Base-by-base conservation (phyloP, 2,797 vertebrate genomes). In the Macropodus opercularis region DNA sequence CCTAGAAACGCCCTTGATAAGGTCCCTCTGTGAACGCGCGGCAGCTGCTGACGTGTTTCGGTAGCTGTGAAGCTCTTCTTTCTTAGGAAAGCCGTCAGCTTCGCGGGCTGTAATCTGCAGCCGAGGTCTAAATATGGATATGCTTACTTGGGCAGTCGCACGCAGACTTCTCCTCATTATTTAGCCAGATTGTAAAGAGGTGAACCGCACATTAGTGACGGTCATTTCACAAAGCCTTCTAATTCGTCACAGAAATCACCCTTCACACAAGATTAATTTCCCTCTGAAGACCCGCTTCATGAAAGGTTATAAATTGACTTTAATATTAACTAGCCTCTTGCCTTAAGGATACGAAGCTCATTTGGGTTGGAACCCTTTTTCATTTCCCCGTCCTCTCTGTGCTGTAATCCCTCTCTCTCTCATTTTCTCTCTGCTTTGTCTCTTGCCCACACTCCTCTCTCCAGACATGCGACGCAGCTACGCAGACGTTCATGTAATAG, bases 261-360 rank as follows among this genome's bases (percentile, higher is more conserved):
- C 63, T 82, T 91, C 87, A 87, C 85, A 81, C 72, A 83, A 88
- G 86, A 91, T 91, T 86, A 83, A 91, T 91, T 86, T 70, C 64
- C 72, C 70, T 69, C 67, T 70, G 78, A 83, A 79, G 69, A 67
- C 69, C 69, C 49, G 44, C 53, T 55, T 85, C 82, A 70, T 85
- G 80, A 88, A 89, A 90, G 86, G 79, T 84, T 89, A 79, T 82
- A 87, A 89, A 92, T 89, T 85, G 80, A 82, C 75, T 89, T 87
- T 87, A 90, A 90, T 91, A 90, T 90, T 90, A 90, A 91, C 83
- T 74, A 85, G 85, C 76, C 80, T 29, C 27, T 81, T 87, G 89
- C 89, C 87, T 90, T 77, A 79, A 86, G 85, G 86, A 91, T 77
- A 83, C 57, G 31, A 79, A 87, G 80, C 58, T 72, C 72, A 80